A percentile compares a stretch with the other conserved stretches of the same genome.
Evolutionary conservation across 2,888 invertebrate genomes (phyloP).

Genomic region (Eupithecia tripunctaria): DNA sequence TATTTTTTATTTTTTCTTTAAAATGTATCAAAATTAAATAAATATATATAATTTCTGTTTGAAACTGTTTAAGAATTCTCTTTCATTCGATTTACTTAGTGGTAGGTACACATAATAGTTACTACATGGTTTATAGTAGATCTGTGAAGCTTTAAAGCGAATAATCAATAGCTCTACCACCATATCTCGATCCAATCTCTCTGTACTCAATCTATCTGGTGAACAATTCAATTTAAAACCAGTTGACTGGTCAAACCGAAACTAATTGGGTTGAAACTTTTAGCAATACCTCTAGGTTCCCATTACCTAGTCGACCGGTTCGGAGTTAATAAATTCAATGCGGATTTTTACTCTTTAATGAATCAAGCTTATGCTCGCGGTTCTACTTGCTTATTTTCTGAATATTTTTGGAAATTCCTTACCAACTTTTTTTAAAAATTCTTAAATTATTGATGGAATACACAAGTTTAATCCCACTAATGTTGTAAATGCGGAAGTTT

Average conservation of each 20-base stretch:
- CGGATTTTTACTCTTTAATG: neutral
- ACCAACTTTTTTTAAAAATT: neutral
- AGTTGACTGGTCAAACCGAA: neutral
- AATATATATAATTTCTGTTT: no score
- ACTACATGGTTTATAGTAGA: neutral
- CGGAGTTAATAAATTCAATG: neutral
- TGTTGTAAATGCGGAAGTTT: no score
- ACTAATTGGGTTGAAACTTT: neutral
- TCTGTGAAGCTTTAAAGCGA: neutral
- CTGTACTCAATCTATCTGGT: neutral
- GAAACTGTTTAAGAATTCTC: no score
- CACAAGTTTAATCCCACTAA: no score
- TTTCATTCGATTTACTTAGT: no score
- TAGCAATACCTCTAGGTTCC: neutral
- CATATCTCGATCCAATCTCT: neutral
- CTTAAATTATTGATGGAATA: no score
- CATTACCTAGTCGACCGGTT: neutral
- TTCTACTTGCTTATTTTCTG: neutral
- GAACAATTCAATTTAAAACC: neutral
- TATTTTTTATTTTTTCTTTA: no score
- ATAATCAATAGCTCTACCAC: neutral
- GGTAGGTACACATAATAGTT: no score
- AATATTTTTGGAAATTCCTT: neutral
- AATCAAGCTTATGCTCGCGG: neutral
- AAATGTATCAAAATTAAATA: no score